Evolutionary conservation across 2,113 vertebrate genomes (phyloP).

Genomic region (Hippocampus abdominalis): DNA sequence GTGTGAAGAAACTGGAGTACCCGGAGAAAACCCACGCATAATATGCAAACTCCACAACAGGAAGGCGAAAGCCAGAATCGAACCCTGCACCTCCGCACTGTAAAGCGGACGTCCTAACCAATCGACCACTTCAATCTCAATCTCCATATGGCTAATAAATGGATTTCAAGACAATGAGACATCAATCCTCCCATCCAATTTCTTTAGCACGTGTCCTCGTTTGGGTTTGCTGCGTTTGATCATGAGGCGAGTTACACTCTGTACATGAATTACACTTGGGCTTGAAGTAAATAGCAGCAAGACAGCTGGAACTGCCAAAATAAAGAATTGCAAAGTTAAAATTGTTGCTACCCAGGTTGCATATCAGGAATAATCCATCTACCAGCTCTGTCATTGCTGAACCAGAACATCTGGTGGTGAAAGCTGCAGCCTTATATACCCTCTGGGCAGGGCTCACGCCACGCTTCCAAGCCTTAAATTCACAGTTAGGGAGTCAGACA

Average conservation of each 20-base stretch:
- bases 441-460: conserved; percentile 55
- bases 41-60: too few species aligned
- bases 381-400: conserved; percentile 27
- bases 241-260: too few species aligned
- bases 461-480: conserved; percentile 61
- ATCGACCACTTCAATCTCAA: too few species aligned
- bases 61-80: too few species aligned
- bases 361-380: conserved; percentile 42
- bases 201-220: too few species aligned
- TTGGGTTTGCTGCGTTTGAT: neutral
- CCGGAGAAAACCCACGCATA: too few species aligned
- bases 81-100: too few species aligned
- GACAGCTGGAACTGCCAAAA: neutral
- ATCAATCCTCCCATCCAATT: neutral
- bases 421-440: conserved; percentile 53
- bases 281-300: neutral
- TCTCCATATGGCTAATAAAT: neutral
- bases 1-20: too few species aligned
- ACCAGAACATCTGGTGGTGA: conserved; percentile 63
- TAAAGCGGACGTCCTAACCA: too few species aligned
- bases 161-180: neutral
- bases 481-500: conserved; percentile 56
- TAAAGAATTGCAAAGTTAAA: neutral
- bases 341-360: conserved; percentile 12
- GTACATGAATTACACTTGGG: neutral